Evolutionary conservation across 2,797 vertebrate genomes (phyloP).

Genomic region (Toxotes lorentzi): DNA sequence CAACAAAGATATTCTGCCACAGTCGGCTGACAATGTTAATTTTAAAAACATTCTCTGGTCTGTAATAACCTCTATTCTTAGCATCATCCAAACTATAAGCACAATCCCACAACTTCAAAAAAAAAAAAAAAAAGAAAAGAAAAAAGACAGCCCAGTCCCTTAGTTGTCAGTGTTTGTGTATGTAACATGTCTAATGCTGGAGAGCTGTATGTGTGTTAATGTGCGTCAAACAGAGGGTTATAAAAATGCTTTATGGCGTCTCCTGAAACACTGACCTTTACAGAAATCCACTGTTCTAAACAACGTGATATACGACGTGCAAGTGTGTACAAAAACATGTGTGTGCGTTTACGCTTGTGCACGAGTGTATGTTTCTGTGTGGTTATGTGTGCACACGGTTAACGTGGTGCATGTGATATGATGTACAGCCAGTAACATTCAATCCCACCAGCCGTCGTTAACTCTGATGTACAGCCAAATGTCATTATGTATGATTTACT

Average conservation of each 20-base stretch:
- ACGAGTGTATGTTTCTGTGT: slow-evolving; percentile 22
- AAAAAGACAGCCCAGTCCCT: slow-evolving; percentile 1
- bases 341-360: neutral
- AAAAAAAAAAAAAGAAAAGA: neutral
- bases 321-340: slow-evolving; percentile 11
- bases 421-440: slow-evolving; percentile 65
- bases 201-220: slow-evolving; percentile 56
- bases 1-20: slow-evolving; percentile 25
- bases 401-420: slow-evolving; percentile 53
- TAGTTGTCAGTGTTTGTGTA: neutral
- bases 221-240: slow-evolving; percentile 45
- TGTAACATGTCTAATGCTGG: slow-evolving; percentile 1
- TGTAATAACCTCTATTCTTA: slow-evolving; percentile 26
- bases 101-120: slow-evolving; percentile 5
- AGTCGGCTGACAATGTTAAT: slow-evolving; percentile 25
- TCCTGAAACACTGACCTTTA: slow-evolving; percentile 77
- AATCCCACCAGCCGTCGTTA: slow-evolving; percentile 76
- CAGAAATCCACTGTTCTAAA: slow-evolving; percentile 65
- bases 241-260: slow-evolving; percentile 75
- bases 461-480: slow-evolving; percentile 76
- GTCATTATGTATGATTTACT: slow-evolving; percentile 76
- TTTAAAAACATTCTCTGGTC: slow-evolving; percentile 13
- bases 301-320: slow-evolving; percentile 57
- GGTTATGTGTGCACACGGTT: slow-evolving; percentile 19
- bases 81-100: slow-evolving; percentile 12